A percentile compares a stretch with the other conserved stretches of the same genome.
phyloP scores from a whole-genome alignment of 1,140 invertebrate species.

The Nautilus pompilius region DNA sequence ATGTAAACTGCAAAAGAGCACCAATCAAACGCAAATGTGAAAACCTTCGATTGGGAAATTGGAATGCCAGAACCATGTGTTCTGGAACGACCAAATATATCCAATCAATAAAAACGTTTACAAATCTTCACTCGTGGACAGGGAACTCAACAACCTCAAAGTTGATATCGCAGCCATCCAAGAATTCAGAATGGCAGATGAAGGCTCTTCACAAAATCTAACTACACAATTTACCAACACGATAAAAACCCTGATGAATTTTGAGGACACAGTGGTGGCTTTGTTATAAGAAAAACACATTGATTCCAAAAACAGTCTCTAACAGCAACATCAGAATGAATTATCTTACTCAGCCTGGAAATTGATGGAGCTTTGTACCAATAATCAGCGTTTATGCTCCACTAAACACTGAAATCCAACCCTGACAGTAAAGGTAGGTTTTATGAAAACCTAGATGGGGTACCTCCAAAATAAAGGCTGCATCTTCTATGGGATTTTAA shows the following conservation, averaged over 20 bases:
- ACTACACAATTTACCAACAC: constrained; percentile 21
- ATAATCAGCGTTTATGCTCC: constrained; percentile 13
- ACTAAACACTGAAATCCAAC: constrained; percentile 2
- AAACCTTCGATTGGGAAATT: constrained; percentile 4
- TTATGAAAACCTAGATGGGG: too few relatives aligned
- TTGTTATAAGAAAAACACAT: not conserved
- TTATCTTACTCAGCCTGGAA: constrained; percentile 8
- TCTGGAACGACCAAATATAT: constrained; percentile 11
- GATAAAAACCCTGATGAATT: not conserved
- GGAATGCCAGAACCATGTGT: constrained; percentile 17
- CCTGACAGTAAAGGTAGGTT: constrained; percentile 15
- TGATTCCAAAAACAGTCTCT: too few relatives aligned
- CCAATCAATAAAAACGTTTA: constrained; percentile 1
- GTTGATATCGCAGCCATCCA: constrained; percentile 11
- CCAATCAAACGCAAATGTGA: constrained; percentile 6
- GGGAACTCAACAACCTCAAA: constrained; percentile 9
- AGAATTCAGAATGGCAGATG: constrained; percentile 11
- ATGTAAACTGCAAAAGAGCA: constrained; percentile 3
- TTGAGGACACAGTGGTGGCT: constrained; percentile 10
- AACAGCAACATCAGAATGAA: constrained; percentile 3
- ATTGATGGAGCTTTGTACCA: constrained; percentile 8
- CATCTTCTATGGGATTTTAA: constrained; percentile 23
- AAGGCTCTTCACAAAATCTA: constrained; percentile 7
- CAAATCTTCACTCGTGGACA: constrained; percentile 13
- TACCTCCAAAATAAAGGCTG: constrained; percentile 7